Evolutionary conservation across 2,888 invertebrate species (phyloP).

Genomic region (Calliphora vomitoria): DNA sequence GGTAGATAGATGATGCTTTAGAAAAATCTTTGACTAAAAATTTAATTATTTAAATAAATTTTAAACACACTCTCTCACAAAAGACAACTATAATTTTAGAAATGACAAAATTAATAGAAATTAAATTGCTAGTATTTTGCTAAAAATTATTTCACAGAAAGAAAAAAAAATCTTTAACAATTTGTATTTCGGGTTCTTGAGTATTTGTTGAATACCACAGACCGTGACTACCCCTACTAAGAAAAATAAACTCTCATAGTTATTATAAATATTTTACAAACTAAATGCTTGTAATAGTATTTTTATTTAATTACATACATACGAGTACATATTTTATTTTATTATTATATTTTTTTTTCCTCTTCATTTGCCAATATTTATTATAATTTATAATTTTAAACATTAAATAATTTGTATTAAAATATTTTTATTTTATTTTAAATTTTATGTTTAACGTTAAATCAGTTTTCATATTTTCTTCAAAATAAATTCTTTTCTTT

Average conservation of each 20-base stretch:
- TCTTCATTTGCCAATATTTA: constrained; percentile 75
- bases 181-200: no score
- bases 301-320: constrained; percentile 9
- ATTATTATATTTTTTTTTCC: constrained; percentile 20
- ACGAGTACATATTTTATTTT: neutral
- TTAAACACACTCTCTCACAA: constrained; percentile 4
- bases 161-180: neutral
- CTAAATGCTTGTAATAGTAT: constrained; percentile 21
- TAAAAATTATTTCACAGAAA: neutral
- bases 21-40: constrained; percentile 48
- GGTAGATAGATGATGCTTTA: constrained; percentile 22
- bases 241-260: constrained; percentile 23
- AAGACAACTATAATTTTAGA: constrained; percentile 12
- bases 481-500: constrained; percentile 10
- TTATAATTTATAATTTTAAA: constrained; percentile 64
- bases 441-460: constrained; percentile 38
- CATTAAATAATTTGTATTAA: constrained; percentile 65
- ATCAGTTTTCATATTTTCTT: constrained; percentile 25
- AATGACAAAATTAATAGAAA: constrained; percentile 9
- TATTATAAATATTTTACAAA: constrained; percentile 9
- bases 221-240: neutral
- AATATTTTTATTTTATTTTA: constrained; percentile 37
- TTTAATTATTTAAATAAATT: constrained; percentile 17
- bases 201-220: neutral
- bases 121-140: neutral